Evolutionary conservation across 2,888 invertebrate genomes (phyloP), one percentile per base, ranked within the genome.

Genomic region (Lasioglossum leucozonium): DNA sequence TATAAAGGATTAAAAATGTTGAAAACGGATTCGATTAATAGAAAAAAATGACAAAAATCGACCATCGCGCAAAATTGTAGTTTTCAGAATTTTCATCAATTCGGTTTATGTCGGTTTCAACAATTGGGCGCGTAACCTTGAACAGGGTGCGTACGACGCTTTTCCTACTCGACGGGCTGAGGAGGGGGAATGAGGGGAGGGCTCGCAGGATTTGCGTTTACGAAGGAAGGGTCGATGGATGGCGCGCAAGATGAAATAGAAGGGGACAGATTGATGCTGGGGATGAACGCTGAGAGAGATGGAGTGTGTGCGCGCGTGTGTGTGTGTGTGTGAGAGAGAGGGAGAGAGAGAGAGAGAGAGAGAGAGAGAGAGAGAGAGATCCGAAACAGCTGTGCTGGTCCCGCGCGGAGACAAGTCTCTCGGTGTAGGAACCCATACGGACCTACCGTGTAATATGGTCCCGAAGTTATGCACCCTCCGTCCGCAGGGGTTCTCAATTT

Each of bases 351-450:
- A 58, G 0, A 4, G 26, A 58, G 58, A 26, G n/a, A 80, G 87
- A 81, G 88, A 81, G 84, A 58, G n/a, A 67, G 86, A 86, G 88
- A 87, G 88, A 91, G 90, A 88, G 87, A 88, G 91, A 93, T 89
- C 91, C 85, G 88, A 91, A 91, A 92, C 93, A 93, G 93, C 92
- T 93, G 93, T 92, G 90, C 89, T 69, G 77, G 87, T 89, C 90
- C 88, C 88, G 90, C 87, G 90, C 87, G 89, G 89, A 90, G 91
- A 91, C 89, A 86, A 89, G 88, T 86, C 85, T 86, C 85, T 85
- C 76, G 81, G 87, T 90, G 81, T 87, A 86, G 84, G 74, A 79
- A 82, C 83, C 84, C 74, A 87, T 86, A 84, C 89, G 85, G 79
- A 81, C 79, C 77, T 84, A 77, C 81, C 81, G 81, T 87, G 87